phyloP scores from a whole-genome alignment of 2,888 invertebrate species.

The Theodoxus fluviatilis region DNA sequence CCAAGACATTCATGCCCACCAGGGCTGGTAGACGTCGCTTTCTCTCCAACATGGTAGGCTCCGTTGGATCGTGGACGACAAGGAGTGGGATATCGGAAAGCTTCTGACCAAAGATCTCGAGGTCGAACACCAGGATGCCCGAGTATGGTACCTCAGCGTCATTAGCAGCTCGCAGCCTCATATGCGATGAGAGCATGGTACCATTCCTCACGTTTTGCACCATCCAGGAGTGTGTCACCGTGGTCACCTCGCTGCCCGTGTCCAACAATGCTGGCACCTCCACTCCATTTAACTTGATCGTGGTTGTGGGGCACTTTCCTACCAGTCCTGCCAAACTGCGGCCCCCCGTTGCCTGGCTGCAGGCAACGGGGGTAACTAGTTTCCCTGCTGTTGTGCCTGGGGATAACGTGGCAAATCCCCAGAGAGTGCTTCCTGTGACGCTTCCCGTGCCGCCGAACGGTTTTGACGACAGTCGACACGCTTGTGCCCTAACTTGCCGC shows the following conservation, averaged over 20 bases:
- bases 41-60: background rate
- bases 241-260: slow-evolving; percentile 17
- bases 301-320: background rate
- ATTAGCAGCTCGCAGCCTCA: slow-evolving; percentile 9
- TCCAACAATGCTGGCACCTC: background rate
- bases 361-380: slow-evolving; percentile 10
- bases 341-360: background rate
- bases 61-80: background rate
- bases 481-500: too few species aligned
- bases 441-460: too few species aligned
- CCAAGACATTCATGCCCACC: slow-evolving; percentile 19
- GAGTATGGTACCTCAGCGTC: slow-evolving; percentile 1
- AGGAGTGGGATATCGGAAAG: background rate
- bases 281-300: background rate
- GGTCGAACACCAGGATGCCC: background rate
- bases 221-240: background rate
- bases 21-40: background rate
- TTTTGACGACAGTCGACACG: too few species aligned
- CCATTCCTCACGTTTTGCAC: background rate
- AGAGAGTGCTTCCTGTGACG: too few species aligned
- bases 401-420: too few species aligned
- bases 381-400: background rate
- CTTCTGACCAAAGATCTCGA: background rate
- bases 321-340: background rate
- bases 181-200: too few species aligned